phyloP scores from a whole-genome alignment of 1,140 invertebrate genomes.

The Alviniconcha marisindica region DNA sequence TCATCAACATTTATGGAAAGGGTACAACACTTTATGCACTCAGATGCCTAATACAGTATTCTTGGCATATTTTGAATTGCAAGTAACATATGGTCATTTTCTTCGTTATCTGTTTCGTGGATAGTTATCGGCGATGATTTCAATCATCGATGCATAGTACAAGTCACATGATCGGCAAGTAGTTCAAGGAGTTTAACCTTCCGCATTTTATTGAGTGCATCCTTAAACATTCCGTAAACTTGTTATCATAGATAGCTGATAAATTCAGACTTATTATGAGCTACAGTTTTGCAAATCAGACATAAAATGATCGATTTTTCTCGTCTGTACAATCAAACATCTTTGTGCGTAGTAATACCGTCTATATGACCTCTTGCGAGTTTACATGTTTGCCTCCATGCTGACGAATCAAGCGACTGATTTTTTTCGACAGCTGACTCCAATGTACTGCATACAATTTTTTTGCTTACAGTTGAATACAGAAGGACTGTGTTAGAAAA shows the following conservation, averaged over 20 bases:
- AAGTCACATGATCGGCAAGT: slow-evolving; percentile 10
- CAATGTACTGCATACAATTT: neutral
- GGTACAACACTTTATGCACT: neutral
- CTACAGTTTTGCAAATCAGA: neutral
- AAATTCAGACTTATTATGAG: neutral
- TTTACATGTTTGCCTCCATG: slow-evolving; percentile 32
- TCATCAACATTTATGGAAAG: neutral
- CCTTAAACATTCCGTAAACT: neutral
- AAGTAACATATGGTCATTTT: neutral
- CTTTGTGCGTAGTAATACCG: slow-evolving; percentile 27
- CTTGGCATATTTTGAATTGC: neutral
- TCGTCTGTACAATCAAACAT: slow-evolving; percentile 9
- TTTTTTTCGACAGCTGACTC: slow-evolving; percentile 23
- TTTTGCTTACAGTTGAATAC: neutral
- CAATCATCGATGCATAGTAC: no score
- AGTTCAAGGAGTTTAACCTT: neutral
- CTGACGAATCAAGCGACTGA: slow-evolving; percentile 8
- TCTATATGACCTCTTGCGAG: slow-evolving; percentile 34
- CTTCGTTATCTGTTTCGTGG: neutral
- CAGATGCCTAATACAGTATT: neutral
- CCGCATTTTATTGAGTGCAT: no score
- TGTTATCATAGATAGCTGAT: neutral
- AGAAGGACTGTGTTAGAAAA: neutral
- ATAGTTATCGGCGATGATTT: no score
- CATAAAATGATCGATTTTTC: neutral